Evolutionary conservation across 2,797 vertebrate genomes (phyloP), one percentile per base, ranked within the genome.

Genomic region (Carduelis carduelis): DNA sequence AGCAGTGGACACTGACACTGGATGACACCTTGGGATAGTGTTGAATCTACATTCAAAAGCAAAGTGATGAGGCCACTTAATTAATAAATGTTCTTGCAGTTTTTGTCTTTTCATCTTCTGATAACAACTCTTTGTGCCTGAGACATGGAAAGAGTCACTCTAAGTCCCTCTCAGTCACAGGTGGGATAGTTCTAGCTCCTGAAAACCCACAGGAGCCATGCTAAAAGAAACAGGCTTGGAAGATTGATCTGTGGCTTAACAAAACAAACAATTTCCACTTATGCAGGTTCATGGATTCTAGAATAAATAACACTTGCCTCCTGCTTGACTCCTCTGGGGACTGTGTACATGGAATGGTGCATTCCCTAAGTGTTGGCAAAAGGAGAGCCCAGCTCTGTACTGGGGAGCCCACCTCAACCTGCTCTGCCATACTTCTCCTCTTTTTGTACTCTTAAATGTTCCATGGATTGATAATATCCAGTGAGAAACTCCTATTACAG

Each of bases 371-470:
- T 27, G 43, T 27, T 10, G 12, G 30, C 30, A n/a, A 32, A 69
- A 78, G 21, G 7, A 47, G 11, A 59, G 32, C 15, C 49, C 39
- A 72, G 28, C 28, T 76, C 34, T 3, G 1, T 10, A 14, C 12
- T 0, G 0, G 43, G 26, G 32, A 53, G 26, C 30, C 32, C 37
- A 7, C 13, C 49, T 61, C 1, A 1, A 44, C 44, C 32, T 6
- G 0, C 44, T 41, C 13, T n/a, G 56, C 82, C 30, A 35, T 0
- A 0, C 24, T 60, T 74, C 34, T 50, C n/a, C 32, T 2, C 0
- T 39, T 85, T 47, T 34, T 6, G 0, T 72, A 6, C 47, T 55
- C 44, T 52, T 66, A 64, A 66, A 37, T 27, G 39, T 59, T 85
- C 55, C 53, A 23, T 5, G 4, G 2, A 50, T 8, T 26, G 41